These are phyloP conservation scores for Spilarctia lutea DNA, from an alignment of 2,888 invertebrate genomes.

Conservation along the genomic window DNA sequence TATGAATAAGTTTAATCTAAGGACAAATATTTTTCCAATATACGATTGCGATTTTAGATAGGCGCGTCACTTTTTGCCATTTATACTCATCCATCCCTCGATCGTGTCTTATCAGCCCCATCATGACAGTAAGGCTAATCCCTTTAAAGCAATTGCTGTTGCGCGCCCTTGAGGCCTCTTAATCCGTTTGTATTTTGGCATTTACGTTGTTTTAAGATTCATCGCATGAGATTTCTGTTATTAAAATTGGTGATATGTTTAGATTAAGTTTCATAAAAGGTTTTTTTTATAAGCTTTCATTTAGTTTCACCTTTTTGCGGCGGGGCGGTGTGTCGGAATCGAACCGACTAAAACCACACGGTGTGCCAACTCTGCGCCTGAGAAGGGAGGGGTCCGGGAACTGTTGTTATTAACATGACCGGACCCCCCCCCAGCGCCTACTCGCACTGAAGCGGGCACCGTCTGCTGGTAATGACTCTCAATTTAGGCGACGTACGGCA, in stretches of 20 bases:
- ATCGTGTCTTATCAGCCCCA: conserved; percentile 39
- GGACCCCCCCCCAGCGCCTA: no score
- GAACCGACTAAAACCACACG: no score
- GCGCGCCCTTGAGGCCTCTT: conserved; percentile 24
- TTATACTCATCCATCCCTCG: conserved; percentile 25
- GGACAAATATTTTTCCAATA: background rate
- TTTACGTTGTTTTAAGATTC: conserved; percentile 31
- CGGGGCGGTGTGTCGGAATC: no score
- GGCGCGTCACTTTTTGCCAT: conserved; percentile 20
- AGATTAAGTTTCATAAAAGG: background rate
- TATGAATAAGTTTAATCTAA: background rate
- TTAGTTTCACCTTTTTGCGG: no score
- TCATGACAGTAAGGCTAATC: conserved; percentile 35
- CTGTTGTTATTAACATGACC: no score
- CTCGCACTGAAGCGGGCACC: no score
- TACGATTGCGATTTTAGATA: conserved; percentile 19
- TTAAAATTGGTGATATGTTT: background rate
- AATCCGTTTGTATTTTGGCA: conserved; percentile 38
- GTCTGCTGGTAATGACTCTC: no score
- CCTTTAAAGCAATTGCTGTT: conserved; percentile 35
- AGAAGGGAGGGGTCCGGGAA: no score
- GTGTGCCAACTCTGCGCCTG: no score
- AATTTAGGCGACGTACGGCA: no score
- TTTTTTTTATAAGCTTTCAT: no score
- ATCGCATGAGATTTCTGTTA: background rate